Conservation (phyloP, 2,888 invertebrate genomes). For the Spilosoma lubricipeda region DNA sequence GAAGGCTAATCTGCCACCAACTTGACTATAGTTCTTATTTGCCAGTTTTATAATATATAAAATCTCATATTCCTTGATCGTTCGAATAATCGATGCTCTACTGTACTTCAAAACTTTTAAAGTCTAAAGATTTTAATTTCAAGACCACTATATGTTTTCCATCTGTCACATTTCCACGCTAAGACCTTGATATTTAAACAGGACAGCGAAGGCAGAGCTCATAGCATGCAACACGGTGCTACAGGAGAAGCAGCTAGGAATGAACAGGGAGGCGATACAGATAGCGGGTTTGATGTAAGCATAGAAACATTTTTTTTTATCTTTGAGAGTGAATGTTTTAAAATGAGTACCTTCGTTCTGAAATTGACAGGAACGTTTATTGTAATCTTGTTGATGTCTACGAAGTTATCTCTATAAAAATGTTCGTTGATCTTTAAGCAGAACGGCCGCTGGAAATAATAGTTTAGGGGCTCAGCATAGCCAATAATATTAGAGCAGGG, state of each 20-base stretch:
- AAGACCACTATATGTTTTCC: slow-evolving; percentile 27
- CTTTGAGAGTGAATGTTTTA: background rate
- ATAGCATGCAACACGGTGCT: slow-evolving; percentile 80
- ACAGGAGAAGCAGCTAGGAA: slow-evolving; percentile 74
- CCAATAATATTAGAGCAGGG: background rate
- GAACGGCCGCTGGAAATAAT: background rate
- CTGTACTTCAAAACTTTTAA: background rate
- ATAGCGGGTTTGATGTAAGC: slow-evolving; percentile 76
- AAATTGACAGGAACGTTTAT: background rate
- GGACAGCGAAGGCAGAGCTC: slow-evolving; percentile 81
- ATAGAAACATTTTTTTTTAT: background rate
- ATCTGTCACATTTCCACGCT: slow-evolving; percentile 2
- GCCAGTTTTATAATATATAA: too few species aligned
- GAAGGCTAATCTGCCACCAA: too few species aligned
- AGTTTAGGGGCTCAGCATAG: background rate
- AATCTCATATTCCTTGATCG: too few species aligned
- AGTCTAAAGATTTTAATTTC: slow-evolving; percentile 11
- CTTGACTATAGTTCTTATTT: too few species aligned
- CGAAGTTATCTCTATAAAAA: background rate
- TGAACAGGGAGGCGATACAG: slow-evolving; percentile 58
- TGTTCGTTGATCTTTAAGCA: background rate
- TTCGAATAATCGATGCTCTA: background rate
- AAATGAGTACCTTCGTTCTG: background rate
- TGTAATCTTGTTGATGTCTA: background rate
- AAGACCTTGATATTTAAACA: slow-evolving; percentile 43